A percentile compares a stretch with the other conserved stretches of the same genome.
phyloP scores from a whole-genome alignment of 2,888 invertebrate species.

The Acronicta alni region DNA sequence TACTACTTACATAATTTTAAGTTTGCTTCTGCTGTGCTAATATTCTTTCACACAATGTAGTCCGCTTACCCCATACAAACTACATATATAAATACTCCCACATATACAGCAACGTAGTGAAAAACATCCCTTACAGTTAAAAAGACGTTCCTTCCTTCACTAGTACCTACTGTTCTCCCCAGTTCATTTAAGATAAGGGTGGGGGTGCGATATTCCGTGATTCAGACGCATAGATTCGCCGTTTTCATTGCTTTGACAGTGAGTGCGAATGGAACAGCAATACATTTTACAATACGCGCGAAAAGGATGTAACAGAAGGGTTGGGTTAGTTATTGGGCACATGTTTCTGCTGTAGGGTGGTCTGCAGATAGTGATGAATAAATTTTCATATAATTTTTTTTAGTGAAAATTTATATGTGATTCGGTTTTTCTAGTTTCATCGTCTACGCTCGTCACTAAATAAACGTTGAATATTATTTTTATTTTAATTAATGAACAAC shows the following conservation, averaged over 20 bases:
- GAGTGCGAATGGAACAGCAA: constrained; percentile 71
- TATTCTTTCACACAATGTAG: neutral
- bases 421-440: constrained; percentile 9
- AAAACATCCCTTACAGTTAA: constrained; percentile 57
- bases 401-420: constrained; percentile 37
- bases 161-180: constrained; percentile 77
- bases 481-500: too few species aligned
- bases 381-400: constrained; percentile 64
- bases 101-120: constrained; percentile 30
- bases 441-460: too few species aligned
- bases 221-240: constrained; percentile 87
- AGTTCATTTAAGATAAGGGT: constrained; percentile 87
- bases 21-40: neutral
- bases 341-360: constrained; percentile 72
- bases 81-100: constrained; percentile 16
- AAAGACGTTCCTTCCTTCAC: constrained; percentile 54
- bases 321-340: constrained; percentile 82
- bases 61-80: constrained; percentile 13
- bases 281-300: constrained; percentile 65
- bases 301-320: constrained; percentile 74
- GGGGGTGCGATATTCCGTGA: constrained; percentile 78
- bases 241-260: constrained; percentile 85
- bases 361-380: constrained; percentile 70
- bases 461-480: too few species aligned
- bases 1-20: neutral